Evolutionary conservation across 1,140 invertebrate genomes (phyloP), one percentile per base, ranked within the genome.

Genomic region (Micrasema longulum): DNA sequence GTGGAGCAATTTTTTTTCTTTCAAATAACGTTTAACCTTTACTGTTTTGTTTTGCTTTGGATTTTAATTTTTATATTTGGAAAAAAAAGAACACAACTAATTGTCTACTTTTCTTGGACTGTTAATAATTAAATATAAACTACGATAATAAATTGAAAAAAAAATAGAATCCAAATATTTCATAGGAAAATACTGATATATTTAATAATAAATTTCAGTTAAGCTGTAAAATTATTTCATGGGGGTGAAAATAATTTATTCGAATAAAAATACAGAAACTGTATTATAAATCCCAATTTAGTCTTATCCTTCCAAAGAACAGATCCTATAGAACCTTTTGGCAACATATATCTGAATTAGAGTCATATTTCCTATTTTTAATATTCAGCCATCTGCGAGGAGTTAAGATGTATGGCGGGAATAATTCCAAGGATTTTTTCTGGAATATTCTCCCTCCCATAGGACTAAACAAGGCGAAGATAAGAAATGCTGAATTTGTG

Each of bases 341-440:
- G 36, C 20, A 38, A 38, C 55, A 60, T 60, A 60, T 60, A 60
- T 60, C 55, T 38, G 35, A 60, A 60, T 60, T 60, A 60, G 18
- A 38, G 55, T 60, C 55, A 41, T 60, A 60, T 60, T 60, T 60
- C 35, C 55, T 60, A 53, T 60, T 60, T 60, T 60, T 60, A 60
- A 60, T 60, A 60, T 60, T 60, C 55, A 60, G 55, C 55, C 55
- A 60, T 60, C 55, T 22, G 55, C 16, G 55, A 38, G 35, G 22
- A 60, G 55, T 60, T 60, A 60, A 60, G 55, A 60, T 60, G 55
- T 43, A 60, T 60, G 55, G 38, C 36, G 55, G 36, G 55, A 60
- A 60, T 60, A 43, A 60, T 60, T 60, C 36, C 36, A 7, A 18
- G 55, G 55, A 60, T 60, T 60, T 60, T 60, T 60, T 43, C 36